Evolutionary conservation across 2,888 invertebrate genomes (phyloP).

Genomic region (Steromphala cineraria): DNA sequence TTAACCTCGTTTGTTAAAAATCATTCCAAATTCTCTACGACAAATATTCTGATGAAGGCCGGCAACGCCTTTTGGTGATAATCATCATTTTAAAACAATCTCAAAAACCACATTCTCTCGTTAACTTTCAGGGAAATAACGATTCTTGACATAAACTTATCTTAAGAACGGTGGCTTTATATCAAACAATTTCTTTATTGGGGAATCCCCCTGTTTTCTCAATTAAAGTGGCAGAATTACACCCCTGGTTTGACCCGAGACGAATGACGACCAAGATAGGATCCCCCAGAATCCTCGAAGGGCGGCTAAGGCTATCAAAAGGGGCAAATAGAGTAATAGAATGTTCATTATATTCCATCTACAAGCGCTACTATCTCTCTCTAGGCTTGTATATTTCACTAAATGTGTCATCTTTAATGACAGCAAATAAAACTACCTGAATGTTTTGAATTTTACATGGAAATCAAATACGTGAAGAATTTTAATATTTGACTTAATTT

Average conservation of each 20-base stretch:
- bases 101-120: neutral
- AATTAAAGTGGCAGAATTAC: constrained; percentile 6
- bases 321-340: neutral
- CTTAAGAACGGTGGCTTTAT: constrained; percentile 11
- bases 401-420: neutral
- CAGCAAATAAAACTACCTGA: constrained; percentile 11
- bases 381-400: constrained; percentile 7
- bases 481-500: too few species aligned
- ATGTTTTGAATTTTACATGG: neutral
- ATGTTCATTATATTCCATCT: neutral
- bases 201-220: neutral
- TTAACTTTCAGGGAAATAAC: neutral
- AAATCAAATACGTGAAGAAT: too few species aligned
- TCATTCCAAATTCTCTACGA: too few species aligned
- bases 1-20: too few species aligned
- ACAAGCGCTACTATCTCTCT: neutral
- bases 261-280: constrained; percentile 9
- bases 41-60: too few species aligned
- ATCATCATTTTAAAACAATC: too few species aligned
- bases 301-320: neutral
- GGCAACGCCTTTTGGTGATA: too few species aligned
- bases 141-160: neutral
- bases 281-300: neutral
- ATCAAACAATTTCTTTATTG: constrained; percentile 15
- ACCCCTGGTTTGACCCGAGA: neutral